Conservation (phyloP, 2,113 vertebrate species). For the Micromys minutus region DNA sequence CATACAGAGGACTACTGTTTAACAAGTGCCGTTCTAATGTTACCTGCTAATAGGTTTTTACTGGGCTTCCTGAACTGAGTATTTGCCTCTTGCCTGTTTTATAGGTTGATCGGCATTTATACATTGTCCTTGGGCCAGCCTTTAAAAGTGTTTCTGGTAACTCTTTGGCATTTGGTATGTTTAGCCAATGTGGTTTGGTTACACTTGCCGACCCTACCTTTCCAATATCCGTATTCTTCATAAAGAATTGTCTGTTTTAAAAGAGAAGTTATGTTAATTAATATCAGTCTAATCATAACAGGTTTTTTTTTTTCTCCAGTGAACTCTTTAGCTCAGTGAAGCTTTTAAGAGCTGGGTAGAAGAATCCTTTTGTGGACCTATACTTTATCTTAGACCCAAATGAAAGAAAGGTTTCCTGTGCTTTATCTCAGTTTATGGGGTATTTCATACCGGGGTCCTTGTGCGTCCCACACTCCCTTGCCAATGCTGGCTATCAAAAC, state of each 20-base stretch:
- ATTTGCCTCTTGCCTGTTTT: not conserved
- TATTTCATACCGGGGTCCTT: slow-evolving; percentile 60
- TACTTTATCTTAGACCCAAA: slow-evolving; percentile 24
- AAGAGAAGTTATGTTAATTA: slow-evolving; percentile 53
- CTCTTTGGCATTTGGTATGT: not conserved
- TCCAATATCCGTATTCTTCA: not conserved
- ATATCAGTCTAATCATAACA: not conserved
- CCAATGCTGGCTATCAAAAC: slow-evolving; percentile 79
- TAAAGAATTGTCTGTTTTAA: slow-evolving; percentile 42
- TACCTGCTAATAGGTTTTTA: not conserved
- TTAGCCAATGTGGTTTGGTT: not conserved
- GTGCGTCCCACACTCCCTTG: slow-evolving; percentile 54
- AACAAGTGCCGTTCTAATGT: not conserved
- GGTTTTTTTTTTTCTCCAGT: not conserved
- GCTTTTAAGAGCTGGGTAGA: not conserved
- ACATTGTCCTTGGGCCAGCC: not conserved
- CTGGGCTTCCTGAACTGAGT: not conserved
- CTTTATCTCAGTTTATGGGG: slow-evolving; percentile 35
- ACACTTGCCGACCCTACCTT: not conserved
- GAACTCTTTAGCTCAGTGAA: not conserved
- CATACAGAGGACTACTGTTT: not conserved
- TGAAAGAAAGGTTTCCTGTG: not conserved
- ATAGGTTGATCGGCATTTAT: not conserved
- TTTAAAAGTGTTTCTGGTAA: slow-evolving; percentile 22
- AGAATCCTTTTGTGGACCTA: not conserved